Evolutionary conservation across 2,888 invertebrate genomes (phyloP), one percentile per base, ranked within the genome.

Genomic region (Polymixis flavicincta): DNA sequence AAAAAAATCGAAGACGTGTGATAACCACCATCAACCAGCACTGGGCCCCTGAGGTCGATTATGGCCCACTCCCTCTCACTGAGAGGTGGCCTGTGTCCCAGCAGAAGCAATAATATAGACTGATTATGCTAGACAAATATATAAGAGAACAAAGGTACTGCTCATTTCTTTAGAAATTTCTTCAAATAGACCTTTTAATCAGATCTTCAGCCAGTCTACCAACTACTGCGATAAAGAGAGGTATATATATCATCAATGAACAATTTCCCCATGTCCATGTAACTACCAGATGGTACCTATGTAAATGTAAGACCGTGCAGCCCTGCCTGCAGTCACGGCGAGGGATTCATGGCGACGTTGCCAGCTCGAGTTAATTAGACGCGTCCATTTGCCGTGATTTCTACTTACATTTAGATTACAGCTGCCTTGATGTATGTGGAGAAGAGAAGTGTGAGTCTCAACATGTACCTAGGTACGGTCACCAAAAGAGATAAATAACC

Each of bases 341-440:
- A 57, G 65, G 61, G 69, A 79, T 81, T 85, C 82, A 80, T 61
- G 70, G 78, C 77, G 65, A 59, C 78, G 76, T 77, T 83, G 78
- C 78, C 64, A 74, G 82, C 66, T 75, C 66, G 80, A 78, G 85
- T 89, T 90, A 90, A 91, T 91, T 90, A 90, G 88, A 90, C 82
- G 84, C 86, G 84, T 87, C 86, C 88, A 89, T 90, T 88, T 84
- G 74, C 85, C 82, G 85, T 87, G 88, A 90, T 89, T 90, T 87
- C 74, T 71, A 68, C 88, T 87, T 85, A 88, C 85, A 83, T 71
- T 71, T 74, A 80, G 37, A 73, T 76, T 67, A 73, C 57, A 50
- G n/a, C 55, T 71, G 28, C 32, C 54, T 65, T 63, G 25, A 45
- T 54, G 13, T 57, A 6, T 79, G 28, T 37, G n/a, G n/a, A 61